These are phyloP conservation scores for Eulacestoma nigropectus DNA, from an alignment of 2,113 vertebrate species.

Conservation along the genomic window DNA sequence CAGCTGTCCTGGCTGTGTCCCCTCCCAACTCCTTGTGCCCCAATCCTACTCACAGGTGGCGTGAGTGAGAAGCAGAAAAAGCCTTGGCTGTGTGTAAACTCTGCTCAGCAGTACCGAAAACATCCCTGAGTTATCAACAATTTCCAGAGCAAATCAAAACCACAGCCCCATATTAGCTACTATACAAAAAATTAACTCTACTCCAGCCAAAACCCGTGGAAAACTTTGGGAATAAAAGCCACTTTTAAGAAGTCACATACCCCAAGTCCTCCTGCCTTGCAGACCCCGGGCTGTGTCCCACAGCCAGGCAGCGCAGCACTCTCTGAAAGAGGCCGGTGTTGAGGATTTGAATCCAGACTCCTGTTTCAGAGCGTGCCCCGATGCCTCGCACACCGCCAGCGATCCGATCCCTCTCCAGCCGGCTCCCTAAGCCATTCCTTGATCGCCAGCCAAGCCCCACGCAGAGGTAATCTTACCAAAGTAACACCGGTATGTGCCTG, in stretches of 20 bases:
- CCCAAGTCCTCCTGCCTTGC: neutral
- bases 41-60: neutral
- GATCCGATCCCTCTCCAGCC: neutral
- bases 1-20: neutral
- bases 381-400: neutral
- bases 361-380: neutral
- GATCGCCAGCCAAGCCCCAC: neutral
- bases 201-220: fast-evolving
- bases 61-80: neutral
- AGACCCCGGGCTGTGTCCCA: neutral
- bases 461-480: neutral
- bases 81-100: neutral
- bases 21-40: neutral
- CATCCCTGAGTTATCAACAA: neutral
- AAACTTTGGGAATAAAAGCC: neutral
- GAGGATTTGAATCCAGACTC: neutral
- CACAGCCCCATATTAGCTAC: neutral
- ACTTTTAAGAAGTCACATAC: neutral
- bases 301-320: neutral
- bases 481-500: neutral
- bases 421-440: neutral
- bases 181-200: neutral
- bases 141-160: neutral
- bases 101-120: neutral
- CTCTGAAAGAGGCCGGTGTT: neutral